Base-by-base conservation (phyloP, 2,888 invertebrate genomes). In the Oconnorella tubifera region DNA sequence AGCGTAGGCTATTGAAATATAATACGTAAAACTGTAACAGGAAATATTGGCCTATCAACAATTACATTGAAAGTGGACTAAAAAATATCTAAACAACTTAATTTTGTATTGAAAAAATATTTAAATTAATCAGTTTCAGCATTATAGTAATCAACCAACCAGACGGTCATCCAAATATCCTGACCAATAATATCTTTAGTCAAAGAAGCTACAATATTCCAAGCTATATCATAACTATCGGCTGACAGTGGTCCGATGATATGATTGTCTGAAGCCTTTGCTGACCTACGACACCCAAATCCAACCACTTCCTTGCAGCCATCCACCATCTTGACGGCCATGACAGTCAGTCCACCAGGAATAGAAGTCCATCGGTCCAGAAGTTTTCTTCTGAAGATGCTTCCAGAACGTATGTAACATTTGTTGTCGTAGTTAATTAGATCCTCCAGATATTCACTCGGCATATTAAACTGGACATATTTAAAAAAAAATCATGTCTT, bases 161-260 rank as follows among this genome's bases (percentile, higher is more conserved):
- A 60, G n/a, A 60, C 27, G 50, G 48, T 60, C 29, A 60, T 60
- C 60, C 60, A 60, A n/a, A 60, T 50, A 23, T 48, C 50, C 50
- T 50, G 28, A 2, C 60, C 60, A 2, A n/a, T 23, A 6, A 60
- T 31, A 25, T 60, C 60, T 23, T 25, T 6, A n/a, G 50, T 50
- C 29, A 60, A 3, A 27, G 28, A 27, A 25, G 50, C n/a, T n/a
- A 60, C 2, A 6, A 60, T 3, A 28, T 50, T 32, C 29, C 27
- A 28, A n/a, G 60, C 50, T 14, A 60, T n/a, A 29, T 50, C 60
- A 2, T 48, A 28, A 3, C 19, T 1, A 2, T 60, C 51, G 4
- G 60, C 60, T 29, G 48, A 60, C 25, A 60, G 60, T 2, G 60
- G 60, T n/a, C 60, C 60, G n/a, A 60, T 14, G n/a, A 60, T 48